Percentiles rank a stretch among this genome's conserved stretches.
phyloP scores from a whole-genome alignment of 2,113 vertebrate genomes.

The Manacus vitellinus region DNA sequence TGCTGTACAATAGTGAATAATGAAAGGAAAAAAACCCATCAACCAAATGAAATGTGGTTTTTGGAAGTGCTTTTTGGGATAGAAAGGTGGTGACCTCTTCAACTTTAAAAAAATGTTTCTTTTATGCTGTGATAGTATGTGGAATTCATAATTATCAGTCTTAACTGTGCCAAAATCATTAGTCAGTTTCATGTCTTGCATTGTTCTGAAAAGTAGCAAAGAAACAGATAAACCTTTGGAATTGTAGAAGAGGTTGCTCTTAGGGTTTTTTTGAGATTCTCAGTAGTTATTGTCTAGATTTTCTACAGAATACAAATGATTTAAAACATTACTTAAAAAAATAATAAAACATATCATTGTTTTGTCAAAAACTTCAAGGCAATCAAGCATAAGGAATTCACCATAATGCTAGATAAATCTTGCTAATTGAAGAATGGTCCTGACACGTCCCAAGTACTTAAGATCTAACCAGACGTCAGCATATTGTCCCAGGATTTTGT shows the following conservation, averaged over 20 bases:
- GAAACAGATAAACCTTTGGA: neutral
- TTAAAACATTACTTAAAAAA: neutral
- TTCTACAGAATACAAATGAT: neutral
- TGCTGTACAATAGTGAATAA: neutral
- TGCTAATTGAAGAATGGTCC: neutral
- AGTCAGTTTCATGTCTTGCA: neutral
- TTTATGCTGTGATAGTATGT: neutral
- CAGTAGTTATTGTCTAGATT: neutral
- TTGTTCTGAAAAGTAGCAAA: neutral
- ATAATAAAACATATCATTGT: neutral
- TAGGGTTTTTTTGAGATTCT: neutral
- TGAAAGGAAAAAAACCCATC: neutral
- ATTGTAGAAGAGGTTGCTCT: neutral
- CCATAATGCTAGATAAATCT: neutral
- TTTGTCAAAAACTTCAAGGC: neutral
- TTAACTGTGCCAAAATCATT: neutral
- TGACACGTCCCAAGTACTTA: neutral
- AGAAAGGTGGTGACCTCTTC: neutral
- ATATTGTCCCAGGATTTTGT: neutral
- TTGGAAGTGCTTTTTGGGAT: neutral
- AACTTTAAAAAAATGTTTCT: neutral
- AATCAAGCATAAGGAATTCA: neutral
- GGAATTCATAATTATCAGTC: neutral
- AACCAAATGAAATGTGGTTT: neutral
- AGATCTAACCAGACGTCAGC: neutral